Evolutionary conservation across 2,797 vertebrate genomes (phyloP).

Genomic region (Melanotaenia boesemani): DNA sequence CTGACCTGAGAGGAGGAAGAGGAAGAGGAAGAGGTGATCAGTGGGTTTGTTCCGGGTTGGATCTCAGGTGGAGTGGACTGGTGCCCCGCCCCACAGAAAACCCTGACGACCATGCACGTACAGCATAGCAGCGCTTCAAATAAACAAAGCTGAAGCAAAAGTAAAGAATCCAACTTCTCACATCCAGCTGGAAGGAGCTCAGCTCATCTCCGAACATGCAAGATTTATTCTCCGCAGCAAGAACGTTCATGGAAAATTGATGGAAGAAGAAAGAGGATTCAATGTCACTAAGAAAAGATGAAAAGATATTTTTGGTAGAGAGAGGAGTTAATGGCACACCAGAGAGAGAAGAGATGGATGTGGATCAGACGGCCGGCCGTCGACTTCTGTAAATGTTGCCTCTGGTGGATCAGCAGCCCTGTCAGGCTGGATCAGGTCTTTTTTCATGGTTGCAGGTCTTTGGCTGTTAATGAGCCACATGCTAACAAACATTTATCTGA

Average conservation of each 20-base stretch:
- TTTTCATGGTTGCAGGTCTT: too few relatives aligned
- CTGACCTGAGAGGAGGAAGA: constrained; percentile 83
- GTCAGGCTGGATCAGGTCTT: constrained; percentile 14
- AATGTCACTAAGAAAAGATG: constrained; percentile 48
- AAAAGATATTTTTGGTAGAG: constrained; percentile 40
- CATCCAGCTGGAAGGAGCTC: too few relatives aligned
- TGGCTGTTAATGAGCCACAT: too few relatives aligned
- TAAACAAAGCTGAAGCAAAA: too few relatives aligned
- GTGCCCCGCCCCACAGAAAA: not conserved
- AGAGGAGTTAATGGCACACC: constrained; percentile 60
- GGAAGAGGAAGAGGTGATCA: not conserved
- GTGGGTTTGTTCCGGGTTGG: not conserved
- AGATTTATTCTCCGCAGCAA: constrained; percentile 57
- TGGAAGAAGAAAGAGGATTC: constrained; percentile 51
- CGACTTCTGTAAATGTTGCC: not conserved
- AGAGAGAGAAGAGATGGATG: constrained; percentile 19
- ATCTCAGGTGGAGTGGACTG: not conserved
- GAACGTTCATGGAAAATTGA: constrained; percentile 63
- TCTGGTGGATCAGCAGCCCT: constrained; percentile 45
- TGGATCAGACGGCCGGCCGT: not conserved
- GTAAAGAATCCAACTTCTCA: constrained; percentile 7
- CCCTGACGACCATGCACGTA: not conserved
- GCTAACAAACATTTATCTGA: too few relatives aligned
- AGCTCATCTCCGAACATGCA: constrained; percentile 59
- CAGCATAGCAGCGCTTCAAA: too few relatives aligned